A percentile compares a stretch with the other conserved stretches of the same genome.
phyloP scores from a whole-genome alignment of 1,140 invertebrate genomes.

The Cardiocondyla obscurior region DNA sequence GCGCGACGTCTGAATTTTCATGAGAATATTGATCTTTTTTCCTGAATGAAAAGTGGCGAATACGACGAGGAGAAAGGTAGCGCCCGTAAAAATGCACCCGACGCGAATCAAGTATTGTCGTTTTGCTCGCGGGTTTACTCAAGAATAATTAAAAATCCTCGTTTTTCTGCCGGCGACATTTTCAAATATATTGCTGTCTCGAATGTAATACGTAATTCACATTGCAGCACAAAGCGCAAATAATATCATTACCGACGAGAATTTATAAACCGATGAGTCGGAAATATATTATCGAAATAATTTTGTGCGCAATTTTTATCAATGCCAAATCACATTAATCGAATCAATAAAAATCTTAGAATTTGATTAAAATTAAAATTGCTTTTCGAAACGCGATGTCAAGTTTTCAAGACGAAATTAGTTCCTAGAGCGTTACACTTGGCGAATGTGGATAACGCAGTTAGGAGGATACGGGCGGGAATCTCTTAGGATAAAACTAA shows the following conservation, averaged over 20 bases:
- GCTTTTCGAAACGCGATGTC: neutral
- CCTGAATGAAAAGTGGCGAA: slow-evolving; percentile 2
- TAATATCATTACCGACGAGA: neutral
- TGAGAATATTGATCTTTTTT: slow-evolving; percentile 49
- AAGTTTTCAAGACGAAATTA: slow-evolving; percentile 22
- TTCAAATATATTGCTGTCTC: neutral
- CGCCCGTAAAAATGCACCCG: slow-evolving; percentile 10
- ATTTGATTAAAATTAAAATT: neutral
- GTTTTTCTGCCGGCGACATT: neutral
- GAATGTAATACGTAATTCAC: neutral
- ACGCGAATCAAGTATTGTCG: slow-evolving; percentile 3
- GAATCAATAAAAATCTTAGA: neutral
- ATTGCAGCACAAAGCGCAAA: neutral
- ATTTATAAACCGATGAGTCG: neutral
- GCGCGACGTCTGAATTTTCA: slow-evolving; percentile 57
- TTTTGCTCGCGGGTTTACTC: neutral
- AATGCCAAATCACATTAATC: too few species aligned
- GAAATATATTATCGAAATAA: neutral
- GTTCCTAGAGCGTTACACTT: slow-evolving; percentile 21
- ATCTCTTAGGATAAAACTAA: slow-evolving; percentile 49
- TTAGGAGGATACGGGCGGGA: slow-evolving; percentile 15
- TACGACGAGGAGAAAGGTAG: too few species aligned
- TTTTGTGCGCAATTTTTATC: neutral
- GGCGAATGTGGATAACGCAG: slow-evolving; percentile 37
- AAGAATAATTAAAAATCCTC: slow-evolving; percentile 35